Base-by-base conservation (phyloP, 1,140 invertebrate genomes). In the Aphaenogaster ashmeadi region DNA sequence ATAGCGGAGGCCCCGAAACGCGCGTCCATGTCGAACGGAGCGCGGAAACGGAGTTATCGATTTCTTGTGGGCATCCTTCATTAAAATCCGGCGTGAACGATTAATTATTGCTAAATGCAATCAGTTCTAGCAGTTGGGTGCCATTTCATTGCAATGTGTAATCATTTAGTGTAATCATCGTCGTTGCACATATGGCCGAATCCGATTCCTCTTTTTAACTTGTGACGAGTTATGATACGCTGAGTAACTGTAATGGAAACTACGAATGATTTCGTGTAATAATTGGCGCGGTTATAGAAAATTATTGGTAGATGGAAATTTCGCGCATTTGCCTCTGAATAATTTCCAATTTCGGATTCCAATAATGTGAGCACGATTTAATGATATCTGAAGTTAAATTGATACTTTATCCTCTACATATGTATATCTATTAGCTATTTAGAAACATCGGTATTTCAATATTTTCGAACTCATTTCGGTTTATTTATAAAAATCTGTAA, bases 41-140 rank as follows among this genome's bases (percentile, higher is more conserved):
- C 44, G 18, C 56, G 60, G 78, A 56, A 56, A 62, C 41, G 15
- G 47, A 52, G 18, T 79, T 79, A 79, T 79, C 77, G 77, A 64
- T 66, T 66, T 66, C 77, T 64, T 52, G 60, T 9, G 18, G 44
- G 47, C 9, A 44, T 44, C 78, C 62, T 67, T 60, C 69, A 38
- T 84, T 74, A 75, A 84, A 74, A 84, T 84, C 69, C 69, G 41
- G 54, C 80, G 69, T 27, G 11, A 56, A 56, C 50, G 66, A 84
- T 84, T 84, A 75, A 84, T 84, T 84, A 84, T 84, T 36, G 18
- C 38, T 38, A 84, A 47, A 78, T 60, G 4, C 21, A 33, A 67
- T 56, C 50, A 41, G 33, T 36, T 47, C 52, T 36, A 60, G n/a
- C 38, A n/a, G n/a, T 21, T 44, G 38, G 41, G 75, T 38, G 44